Evolutionary conservation across 2,113 vertebrate species (phyloP).

Genomic region (Seriola quinqueradiata): DNA sequence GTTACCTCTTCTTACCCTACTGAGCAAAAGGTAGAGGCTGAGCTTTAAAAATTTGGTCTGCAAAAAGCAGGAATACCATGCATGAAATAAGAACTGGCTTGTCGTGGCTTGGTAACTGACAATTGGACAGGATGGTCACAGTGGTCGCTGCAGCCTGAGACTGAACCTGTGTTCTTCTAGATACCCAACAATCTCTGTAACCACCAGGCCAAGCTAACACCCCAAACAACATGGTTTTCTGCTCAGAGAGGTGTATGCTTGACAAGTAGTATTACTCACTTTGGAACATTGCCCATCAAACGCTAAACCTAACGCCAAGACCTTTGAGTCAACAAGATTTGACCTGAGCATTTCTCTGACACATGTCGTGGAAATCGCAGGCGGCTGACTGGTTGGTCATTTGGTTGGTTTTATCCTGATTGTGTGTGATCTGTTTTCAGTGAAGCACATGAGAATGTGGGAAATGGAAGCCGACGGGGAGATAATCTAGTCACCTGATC

Average conservation of each 20-base stretch:
- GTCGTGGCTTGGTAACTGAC: conserved; percentile 19
- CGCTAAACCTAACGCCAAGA: conserved; percentile 24
- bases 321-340: conserved; percentile 42
- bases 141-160: conserved; percentile 12
- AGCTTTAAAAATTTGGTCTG: conserved; percentile 3
- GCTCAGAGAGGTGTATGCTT: conserved; percentile 30
- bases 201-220: conserved; percentile 9
- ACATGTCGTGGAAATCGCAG: conserved; percentile 42
- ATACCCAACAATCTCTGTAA: conserved; percentile 47
- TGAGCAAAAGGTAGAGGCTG: not conserved
- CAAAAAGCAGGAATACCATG: conserved; percentile 4
- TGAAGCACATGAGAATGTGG: conserved; percentile 64
- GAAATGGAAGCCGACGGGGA: conserved; percentile 66
- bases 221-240: conserved; percentile 30
- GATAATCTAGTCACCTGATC: conserved; percentile 79
- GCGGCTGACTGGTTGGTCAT: conserved; percentile 21
- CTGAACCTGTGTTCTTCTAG: conserved; percentile 29
- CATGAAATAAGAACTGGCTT: not conserved
- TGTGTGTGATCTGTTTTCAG: conserved; percentile 65
- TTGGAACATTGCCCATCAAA: conserved; percentile 43
- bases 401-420: conserved; percentile 58
- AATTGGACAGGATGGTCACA: conserved; percentile 28
- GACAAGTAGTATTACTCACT: conserved; percentile 36
- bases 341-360: conserved; percentile 56
- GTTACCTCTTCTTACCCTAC: not conserved